A percentile compares a stretch with the other conserved stretches of the same genome.
Conservation (phyloP, 2,797 vertebrate genomes). For the Lacerta bilineata region DNA sequence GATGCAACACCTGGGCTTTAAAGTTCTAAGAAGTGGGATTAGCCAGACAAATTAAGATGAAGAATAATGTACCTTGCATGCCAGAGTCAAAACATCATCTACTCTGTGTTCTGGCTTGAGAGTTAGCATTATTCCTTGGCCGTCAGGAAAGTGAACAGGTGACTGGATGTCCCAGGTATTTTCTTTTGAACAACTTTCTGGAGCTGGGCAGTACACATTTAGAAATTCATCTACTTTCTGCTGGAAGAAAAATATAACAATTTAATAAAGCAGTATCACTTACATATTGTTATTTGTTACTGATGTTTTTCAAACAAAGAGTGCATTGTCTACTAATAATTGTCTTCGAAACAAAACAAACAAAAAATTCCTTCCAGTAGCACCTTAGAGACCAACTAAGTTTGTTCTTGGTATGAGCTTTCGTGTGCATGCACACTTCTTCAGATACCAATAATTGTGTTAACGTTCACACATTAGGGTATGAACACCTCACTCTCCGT, state of each 20-base stretch:
- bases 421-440: no score
- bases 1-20: background rate
- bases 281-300: background rate
- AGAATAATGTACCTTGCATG: slow-evolving; percentile 87
- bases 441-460: background rate
- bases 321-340: background rate
- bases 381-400: no score
- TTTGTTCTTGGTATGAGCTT: no score
- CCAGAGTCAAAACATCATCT: slow-evolving; percentile 86
- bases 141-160: slow-evolving; percentile 85
- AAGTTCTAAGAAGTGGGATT: background rate
- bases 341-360: no score
- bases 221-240: slow-evolving; percentile 85
- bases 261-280: background rate
- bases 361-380: no score
- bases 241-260: background rate
- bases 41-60: background rate
- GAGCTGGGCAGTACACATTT: slow-evolving; percentile 83
- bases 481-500: background rate
- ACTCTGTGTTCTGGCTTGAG: slow-evolving; percentile 87
- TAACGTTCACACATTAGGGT: background rate
- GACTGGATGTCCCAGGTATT: slow-evolving; percentile 77
- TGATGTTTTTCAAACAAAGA: background rate
- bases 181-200: slow-evolving; percentile 83
- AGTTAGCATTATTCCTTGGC: slow-evolving; percentile 83